A percentile compares a stretch with the other conserved stretches of the same genome.
These are phyloP conservation scores for Melanotaenia nigrans DNA, from an alignment of 2,797 vertebrate genomes.

Conservation along the genomic window DNA sequence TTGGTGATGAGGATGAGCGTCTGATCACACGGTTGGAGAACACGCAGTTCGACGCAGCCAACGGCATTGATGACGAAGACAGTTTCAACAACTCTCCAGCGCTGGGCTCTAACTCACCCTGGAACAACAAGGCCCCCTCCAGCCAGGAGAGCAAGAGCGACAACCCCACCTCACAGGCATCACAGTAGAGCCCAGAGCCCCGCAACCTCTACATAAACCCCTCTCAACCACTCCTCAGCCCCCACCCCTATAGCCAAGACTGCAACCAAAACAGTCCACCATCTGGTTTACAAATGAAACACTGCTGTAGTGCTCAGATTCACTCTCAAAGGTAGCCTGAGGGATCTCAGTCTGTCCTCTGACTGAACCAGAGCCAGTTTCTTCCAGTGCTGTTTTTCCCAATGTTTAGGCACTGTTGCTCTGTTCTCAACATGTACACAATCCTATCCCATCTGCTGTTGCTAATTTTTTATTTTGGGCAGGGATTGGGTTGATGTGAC, in stretches of 20 bases:
- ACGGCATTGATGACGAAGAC: slow-evolving; percentile 98
- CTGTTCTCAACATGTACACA: slow-evolving; percentile 35
- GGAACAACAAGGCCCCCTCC: slow-evolving; percentile 98
- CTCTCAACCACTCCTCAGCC: slow-evolving; percentile 55
- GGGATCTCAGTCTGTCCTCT: slow-evolving; percentile 35
- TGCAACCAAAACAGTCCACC: slow-evolving; percentile 46
- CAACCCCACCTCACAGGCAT: slow-evolving; percentile 97
- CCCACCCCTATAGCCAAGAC: slow-evolving; percentile 55
- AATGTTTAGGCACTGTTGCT: slow-evolving; percentile 30
- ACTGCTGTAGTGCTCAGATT: slow-evolving; percentile 60
- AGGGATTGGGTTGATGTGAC: slow-evolving; percentile 33
- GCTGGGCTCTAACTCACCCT: slow-evolving; percentile 97
- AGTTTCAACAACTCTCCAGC: slow-evolving; percentile 99
- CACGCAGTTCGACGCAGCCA: slow-evolving; percentile 97
- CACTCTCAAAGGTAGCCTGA: slow-evolving; percentile 35
- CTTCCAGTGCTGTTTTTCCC: slow-evolving; percentile 35
- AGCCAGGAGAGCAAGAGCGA: slow-evolving; percentile 99
- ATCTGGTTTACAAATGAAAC: slow-evolving; percentile 50
- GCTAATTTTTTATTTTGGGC: slow-evolving; percentile 54
- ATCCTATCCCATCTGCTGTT: slow-evolving; percentile 53
- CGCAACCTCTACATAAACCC: slow-evolving; percentile 59
- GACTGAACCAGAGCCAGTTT: slow-evolving; percentile 41
- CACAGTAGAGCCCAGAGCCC: slow-evolving; percentile 86
- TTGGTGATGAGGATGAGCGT: slow-evolving; percentile 98
- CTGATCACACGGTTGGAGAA: slow-evolving; percentile 99